phyloP scores from a whole-genome alignment of 2,888 invertebrate genomes.

The Tridacna crocea region DNA sequence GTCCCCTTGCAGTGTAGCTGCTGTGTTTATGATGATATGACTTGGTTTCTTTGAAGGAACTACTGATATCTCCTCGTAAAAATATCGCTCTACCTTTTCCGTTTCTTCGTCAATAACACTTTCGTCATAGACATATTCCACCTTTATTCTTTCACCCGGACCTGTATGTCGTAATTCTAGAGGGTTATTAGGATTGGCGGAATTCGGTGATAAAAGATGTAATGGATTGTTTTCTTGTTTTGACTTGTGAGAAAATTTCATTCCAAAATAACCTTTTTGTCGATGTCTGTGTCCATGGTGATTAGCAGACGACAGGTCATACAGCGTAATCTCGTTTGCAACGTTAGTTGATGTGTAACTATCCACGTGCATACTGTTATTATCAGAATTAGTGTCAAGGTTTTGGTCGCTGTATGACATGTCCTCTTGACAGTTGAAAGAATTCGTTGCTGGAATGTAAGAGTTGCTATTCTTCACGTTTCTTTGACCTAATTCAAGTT shows the following conservation, averaged over 20 bases:
- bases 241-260: slow-evolving; percentile 39
- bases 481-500: slow-evolving; percentile 81
- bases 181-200: slow-evolving; percentile 5
- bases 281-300: slow-evolving; percentile 13
- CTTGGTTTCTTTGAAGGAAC: slow-evolving; percentile 44
- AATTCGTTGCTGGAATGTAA: slow-evolving; percentile 50
- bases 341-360: slow-evolving; percentile 20
- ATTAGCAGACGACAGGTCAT: slow-evolving; percentile 34
- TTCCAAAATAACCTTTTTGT: slow-evolving; percentile 44
- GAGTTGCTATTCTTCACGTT: slow-evolving; percentile 60
- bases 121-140: slow-evolving; percentile 82
- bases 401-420: slow-evolving; percentile 56
- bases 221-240: slow-evolving; percentile 22
- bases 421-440: slow-evolving; percentile 45
- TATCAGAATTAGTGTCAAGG: slow-evolving; percentile 45
- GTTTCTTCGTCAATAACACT: slow-evolving; percentile 80
- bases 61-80: slow-evolving; percentile 75
- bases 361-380: slow-evolving; percentile 41
- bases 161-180: slow-evolving; percentile 4
- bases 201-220: slow-evolving; percentile 6
- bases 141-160: slow-evolving; percentile 54
- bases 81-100: slow-evolving; percentile 79
- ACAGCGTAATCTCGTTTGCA: slow-evolving; percentile 34
- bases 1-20: slow-evolving; percentile 43
- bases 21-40: slow-evolving; percentile 44